These are phyloP conservation scores for Embidobia sp. DNA, from an alignment of 2,888 invertebrate species.

Conservation along the genomic window DNA sequence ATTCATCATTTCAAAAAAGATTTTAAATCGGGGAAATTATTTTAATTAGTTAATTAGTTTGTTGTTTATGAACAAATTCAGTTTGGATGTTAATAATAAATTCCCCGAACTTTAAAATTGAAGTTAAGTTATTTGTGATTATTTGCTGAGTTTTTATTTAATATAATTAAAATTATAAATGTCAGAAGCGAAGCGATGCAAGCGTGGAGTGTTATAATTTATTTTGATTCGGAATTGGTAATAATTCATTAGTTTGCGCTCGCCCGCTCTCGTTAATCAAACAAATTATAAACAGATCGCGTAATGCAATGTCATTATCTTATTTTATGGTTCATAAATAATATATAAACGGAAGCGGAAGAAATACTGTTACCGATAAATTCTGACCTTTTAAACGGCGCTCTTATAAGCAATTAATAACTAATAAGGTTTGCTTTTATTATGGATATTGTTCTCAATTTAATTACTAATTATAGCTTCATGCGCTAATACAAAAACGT, in stretches of 20 bases:
- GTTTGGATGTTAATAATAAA: too few relatives aligned
- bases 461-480: slow-evolving; percentile 10
- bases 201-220: slow-evolving; percentile 8
- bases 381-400: slow-evolving; percentile 1
- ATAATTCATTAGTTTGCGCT: slow-evolving; percentile 10
- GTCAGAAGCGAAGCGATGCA: too few relatives aligned
- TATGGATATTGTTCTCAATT: not conserved
- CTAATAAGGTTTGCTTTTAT: slow-evolving; percentile 7
- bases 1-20: too few relatives aligned
- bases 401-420: slow-evolving; percentile 15
- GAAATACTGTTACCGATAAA: slow-evolving; percentile 17
- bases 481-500: too few relatives aligned
- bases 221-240: too few relatives aligned
- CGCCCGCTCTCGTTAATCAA: slow-evolving; percentile 4
- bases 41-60: too few relatives aligned
- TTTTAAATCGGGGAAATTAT: too few relatives aligned
- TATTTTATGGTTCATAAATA: slow-evolving; percentile 27
- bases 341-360: slow-evolving; percentile 18
- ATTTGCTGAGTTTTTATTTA: too few relatives aligned
- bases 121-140: too few relatives aligned
- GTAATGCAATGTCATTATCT: slow-evolving; percentile 16
- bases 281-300: slow-evolving; percentile 22
- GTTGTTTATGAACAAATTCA: too few relatives aligned
- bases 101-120: too few relatives aligned
- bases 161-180: too few relatives aligned